Conservation (phyloP, 2,113 vertebrate species). For the Cyanoramphus novaezelandiae region DNA sequence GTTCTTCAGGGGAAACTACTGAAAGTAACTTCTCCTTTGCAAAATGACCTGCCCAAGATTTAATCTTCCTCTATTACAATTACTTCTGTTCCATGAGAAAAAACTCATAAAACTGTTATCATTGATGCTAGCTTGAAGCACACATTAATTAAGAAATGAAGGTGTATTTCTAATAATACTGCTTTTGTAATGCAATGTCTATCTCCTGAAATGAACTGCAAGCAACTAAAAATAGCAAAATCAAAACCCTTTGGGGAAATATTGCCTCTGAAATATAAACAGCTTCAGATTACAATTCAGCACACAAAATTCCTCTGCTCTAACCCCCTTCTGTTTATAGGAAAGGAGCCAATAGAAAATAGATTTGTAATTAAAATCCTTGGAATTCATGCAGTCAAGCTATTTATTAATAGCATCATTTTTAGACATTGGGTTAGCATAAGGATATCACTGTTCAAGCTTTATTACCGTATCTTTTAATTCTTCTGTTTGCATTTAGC, state of each 20-base stretch:
- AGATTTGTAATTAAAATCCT: background rate
- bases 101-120: background rate
- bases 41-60: background rate
- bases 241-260: background rate
- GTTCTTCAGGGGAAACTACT: background rate
- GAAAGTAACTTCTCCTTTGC: background rate
- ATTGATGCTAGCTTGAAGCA: background rate
- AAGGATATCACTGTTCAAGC: background rate
- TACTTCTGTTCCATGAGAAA: background rate
- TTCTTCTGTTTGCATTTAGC: background rate
- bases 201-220: background rate
- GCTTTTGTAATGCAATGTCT: background rate
- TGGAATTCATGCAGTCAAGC: background rate
- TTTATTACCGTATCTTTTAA: background rate
- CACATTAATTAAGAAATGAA: slow-evolving; percentile 18
- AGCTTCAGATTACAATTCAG: background rate
- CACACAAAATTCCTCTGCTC: background rate
- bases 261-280: background rate
- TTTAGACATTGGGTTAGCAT: background rate
- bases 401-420: background rate
- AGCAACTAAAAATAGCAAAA: slow-evolving; percentile 30
- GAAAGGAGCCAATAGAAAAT: background rate
- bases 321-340: background rate
- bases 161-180: background rate
- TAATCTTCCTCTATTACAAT: slow-evolving; percentile 28